Percentiles rank a stretch among this genome's conserved stretches.
These are phyloP conservation scores for Gila orcuttii DNA, from an alignment of 2,113 vertebrate species.

Conservation along the genomic window DNA sequence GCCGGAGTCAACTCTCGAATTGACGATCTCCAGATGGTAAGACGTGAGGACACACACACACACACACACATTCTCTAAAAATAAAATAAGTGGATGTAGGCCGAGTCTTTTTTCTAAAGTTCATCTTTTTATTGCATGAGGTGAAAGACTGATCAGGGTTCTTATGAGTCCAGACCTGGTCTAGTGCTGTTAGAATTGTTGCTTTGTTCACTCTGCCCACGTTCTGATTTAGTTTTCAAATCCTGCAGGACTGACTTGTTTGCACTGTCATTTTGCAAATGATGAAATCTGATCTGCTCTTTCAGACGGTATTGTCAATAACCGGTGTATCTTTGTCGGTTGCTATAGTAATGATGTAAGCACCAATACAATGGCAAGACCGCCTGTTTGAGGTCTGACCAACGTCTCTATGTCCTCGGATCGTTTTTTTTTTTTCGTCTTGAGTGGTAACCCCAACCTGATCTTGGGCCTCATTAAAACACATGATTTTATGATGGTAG, in stretches of 20 bases:
- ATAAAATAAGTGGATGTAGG: not conserved
- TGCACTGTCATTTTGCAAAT: not conserved
- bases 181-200: not conserved
- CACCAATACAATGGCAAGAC: not conserved
- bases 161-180: not conserved
- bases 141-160: not conserved
- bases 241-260: not conserved
- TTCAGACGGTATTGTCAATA: not conserved
- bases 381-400: not conserved
- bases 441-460: not conserved
- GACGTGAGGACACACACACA: not conserved
- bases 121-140: not conserved
- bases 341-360: not conserved
- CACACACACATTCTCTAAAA: not conserved
- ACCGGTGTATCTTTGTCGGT: not conserved
- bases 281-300: conserved; percentile 2
- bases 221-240: not conserved
- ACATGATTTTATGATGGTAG: not conserved
- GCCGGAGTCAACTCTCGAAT: conserved; percentile 95
- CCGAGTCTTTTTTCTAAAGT: not conserved
- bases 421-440: not conserved
- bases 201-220: not conserved
- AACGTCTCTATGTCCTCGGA: not conserved
- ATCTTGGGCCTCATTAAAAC: not conserved
- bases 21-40: conserved; percentile 98